These are phyloP conservation scores for Podarcis lilfordi DNA, from an alignment of 2,797 vertebrate species.

Conservation along the genomic window DNA sequence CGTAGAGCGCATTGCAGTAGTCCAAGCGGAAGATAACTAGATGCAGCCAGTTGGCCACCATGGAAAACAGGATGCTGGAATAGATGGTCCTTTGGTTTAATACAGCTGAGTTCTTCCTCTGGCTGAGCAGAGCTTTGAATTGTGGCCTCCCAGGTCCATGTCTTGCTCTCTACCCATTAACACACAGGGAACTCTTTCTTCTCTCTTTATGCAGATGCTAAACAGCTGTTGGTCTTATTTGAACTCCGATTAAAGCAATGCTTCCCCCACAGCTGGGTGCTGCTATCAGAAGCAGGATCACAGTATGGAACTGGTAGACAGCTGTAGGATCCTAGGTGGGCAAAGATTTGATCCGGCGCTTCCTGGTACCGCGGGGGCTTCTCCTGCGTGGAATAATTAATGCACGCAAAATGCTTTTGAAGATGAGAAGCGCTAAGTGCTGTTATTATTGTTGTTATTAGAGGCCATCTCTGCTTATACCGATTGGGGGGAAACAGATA, in stretches of 20 bases:
- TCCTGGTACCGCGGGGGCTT: constrained; percentile 23
- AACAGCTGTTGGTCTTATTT: background rate
- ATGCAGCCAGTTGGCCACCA: background rate
- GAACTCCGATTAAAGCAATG: background rate
- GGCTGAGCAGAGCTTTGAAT: background rate
- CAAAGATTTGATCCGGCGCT: constrained; percentile 38
- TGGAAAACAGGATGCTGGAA: background rate
- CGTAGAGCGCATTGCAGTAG: too few relatives aligned
- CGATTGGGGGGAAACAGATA: constrained; percentile 54
- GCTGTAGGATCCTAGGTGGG: constrained; percentile 47
- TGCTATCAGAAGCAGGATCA: background rate
- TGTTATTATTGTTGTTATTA: constrained; percentile 62
- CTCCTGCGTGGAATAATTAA: constrained; percentile 51
- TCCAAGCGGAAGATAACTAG: too few relatives aligned
- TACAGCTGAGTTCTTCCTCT: background rate
- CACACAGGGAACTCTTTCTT: too few relatives aligned
- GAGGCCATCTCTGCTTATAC: constrained; percentile 51
- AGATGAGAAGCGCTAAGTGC: constrained; percentile 62
- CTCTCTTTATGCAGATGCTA: background rate
- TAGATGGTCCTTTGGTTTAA: background rate
- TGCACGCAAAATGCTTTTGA: constrained; percentile 58
- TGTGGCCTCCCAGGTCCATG: background rate
- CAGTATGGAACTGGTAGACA: constrained; percentile 30
- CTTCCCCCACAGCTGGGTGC: background rate
- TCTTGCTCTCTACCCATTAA: too few relatives aligned